These are phyloP conservation scores for Echinops telfairi DNA, from an alignment of 2,113 vertebrate genomes.

Conservation along the genomic window DNA sequence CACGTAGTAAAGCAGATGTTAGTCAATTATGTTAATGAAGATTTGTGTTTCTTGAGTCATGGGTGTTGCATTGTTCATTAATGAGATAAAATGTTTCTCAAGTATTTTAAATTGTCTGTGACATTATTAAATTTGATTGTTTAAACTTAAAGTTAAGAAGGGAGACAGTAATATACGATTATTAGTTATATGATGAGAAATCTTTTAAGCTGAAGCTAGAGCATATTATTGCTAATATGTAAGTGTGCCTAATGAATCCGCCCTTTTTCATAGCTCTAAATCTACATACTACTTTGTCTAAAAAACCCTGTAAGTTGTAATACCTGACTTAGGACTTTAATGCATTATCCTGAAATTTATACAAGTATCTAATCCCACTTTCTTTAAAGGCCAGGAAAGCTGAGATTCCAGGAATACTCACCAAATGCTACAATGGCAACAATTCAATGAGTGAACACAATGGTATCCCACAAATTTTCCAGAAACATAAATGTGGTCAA, in stretches of 20 bases:
- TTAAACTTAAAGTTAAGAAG: not conserved
- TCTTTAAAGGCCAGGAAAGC: not conserved
- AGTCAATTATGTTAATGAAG: too few species aligned
- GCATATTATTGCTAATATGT: too few species aligned
- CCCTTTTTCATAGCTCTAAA: too few species aligned
- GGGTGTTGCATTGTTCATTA: slow-evolving; percentile 7
- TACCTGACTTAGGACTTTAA: not conserved
- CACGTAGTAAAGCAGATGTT: not conserved
- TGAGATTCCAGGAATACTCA: not conserved
- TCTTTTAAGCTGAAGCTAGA: not conserved
- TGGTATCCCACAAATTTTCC: fast-evolving
- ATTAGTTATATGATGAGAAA: too few species aligned
- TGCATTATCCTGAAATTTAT: not conserved
- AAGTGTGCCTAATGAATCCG: too few species aligned
- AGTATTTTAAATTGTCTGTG: not conserved
- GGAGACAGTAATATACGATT: not conserved
- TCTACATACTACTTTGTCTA: too few species aligned
- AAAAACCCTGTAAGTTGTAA: not conserved
- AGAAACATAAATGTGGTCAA: not conserved
- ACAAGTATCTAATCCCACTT: not conserved
- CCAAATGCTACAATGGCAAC: not conserved
- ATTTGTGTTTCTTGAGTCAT: not conserved
- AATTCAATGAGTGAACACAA: not conserved
- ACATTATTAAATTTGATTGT: not conserved
- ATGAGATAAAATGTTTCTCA: not conserved